A percentile compares a stretch with the other conserved stretches of the same genome.
phyloP scores from a whole-genome alignment of 1,140 invertebrate species.

The Berghia stephanieae region DNA sequence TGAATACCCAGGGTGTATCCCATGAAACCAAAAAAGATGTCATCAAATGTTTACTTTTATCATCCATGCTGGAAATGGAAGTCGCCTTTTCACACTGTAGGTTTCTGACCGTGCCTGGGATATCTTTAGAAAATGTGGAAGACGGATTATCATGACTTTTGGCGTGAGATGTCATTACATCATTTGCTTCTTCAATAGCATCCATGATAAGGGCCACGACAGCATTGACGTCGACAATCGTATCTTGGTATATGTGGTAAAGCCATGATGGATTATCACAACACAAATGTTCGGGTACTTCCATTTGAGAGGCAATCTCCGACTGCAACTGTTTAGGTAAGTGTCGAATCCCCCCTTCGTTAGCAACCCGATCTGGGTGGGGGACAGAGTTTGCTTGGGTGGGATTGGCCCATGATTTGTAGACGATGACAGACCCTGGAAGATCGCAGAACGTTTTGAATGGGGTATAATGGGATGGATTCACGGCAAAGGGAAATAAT shows the following conservation, averaged over 20 bases:
- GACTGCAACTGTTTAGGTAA: slow-evolving; percentile 58
- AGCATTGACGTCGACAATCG: slow-evolving; percentile 62
- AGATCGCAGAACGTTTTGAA: slow-evolving; percentile 66
- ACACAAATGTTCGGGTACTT: slow-evolving; percentile 67
- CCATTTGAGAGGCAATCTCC: slow-evolving; percentile 57
- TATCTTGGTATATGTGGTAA: slow-evolving; percentile 71
- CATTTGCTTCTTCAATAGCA: too few relatives aligned
- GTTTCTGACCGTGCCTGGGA: too few relatives aligned
- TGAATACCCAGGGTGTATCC: too few relatives aligned
- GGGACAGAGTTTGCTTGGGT: slow-evolving; percentile 57
- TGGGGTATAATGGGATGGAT: slow-evolving; percentile 67
- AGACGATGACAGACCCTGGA: slow-evolving; percentile 59
- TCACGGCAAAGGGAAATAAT: slow-evolving; percentile 76
- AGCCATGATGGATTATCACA: slow-evolving; percentile 70
- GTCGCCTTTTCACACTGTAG: too few relatives aligned
- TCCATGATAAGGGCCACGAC: slow-evolving; percentile 50
- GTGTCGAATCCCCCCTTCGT: slow-evolving; percentile 66
- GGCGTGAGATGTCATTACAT: too few relatives aligned
- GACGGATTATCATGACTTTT: too few relatives aligned
- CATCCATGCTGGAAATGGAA: too few relatives aligned
- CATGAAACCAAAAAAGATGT: too few relatives aligned
- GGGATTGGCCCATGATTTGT: slow-evolving; percentile 67
- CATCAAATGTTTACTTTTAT: too few relatives aligned
- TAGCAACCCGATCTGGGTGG: slow-evolving; percentile 61
- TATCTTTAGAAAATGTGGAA: too few relatives aligned